Conservation (phyloP, 2,888 invertebrate species). For the Stegana nigrithorax region DNA sequence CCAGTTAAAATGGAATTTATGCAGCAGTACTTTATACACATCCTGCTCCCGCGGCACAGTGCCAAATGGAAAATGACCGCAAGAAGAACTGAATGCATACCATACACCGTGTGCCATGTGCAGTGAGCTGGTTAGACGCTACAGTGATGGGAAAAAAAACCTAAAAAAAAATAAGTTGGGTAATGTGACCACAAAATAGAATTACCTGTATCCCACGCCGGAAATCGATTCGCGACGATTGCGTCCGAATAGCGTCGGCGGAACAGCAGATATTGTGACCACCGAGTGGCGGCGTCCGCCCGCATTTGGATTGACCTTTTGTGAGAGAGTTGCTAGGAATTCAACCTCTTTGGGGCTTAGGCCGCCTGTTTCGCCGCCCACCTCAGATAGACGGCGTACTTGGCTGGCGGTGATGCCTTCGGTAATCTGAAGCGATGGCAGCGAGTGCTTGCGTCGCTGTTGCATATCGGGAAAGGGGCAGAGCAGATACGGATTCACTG, state of each 20-base stretch:
- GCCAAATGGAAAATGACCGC: too few relatives aligned
- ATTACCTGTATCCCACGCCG: slow-evolving; percentile 71
- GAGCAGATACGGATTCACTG: slow-evolving; percentile 83
- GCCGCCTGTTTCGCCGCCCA: slow-evolving; percentile 79
- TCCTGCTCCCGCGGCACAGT: too few relatives aligned
- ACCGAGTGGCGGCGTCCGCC: slow-evolving; percentile 87
- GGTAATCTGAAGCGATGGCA: slow-evolving; percentile 86
- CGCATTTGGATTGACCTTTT: slow-evolving; percentile 73
- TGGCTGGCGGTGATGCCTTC: slow-evolving; percentile 89
- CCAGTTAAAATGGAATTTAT: too few relatives aligned
- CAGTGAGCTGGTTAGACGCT: too few relatives aligned
- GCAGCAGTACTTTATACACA: too few relatives aligned
- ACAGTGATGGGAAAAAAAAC: too few relatives aligned
- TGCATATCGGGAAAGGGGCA: slow-evolving; percentile 83
- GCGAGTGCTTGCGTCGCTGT: slow-evolving; percentile 82
- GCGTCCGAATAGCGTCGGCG: slow-evolving; percentile 82
- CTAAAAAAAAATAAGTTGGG: background rate
- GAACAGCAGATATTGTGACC: slow-evolving; percentile 86
- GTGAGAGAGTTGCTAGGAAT: slow-evolving; percentile 85
- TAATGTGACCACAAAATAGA: slow-evolving; percentile 24
- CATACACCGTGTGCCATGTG: too few relatives aligned
- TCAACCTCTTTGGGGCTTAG: slow-evolving; percentile 85
- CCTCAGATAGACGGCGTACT: slow-evolving; percentile 84
- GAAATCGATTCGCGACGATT: slow-evolving; percentile 86
- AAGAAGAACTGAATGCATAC: too few relatives aligned